Base-by-base conservation (phyloP, 2,888 invertebrate species). In the Adelphocoris suturalis region DNA sequence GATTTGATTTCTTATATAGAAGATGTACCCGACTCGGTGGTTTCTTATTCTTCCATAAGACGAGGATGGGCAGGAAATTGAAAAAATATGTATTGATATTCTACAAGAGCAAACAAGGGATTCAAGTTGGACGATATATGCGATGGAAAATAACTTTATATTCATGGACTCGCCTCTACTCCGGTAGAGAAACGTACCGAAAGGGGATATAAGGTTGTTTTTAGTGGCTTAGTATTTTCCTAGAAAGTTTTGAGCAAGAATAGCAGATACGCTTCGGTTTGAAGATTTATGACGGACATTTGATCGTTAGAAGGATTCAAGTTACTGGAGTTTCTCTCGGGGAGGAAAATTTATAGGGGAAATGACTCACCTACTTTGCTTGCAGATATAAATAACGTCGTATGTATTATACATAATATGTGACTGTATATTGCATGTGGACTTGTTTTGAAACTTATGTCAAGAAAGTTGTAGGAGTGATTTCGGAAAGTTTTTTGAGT, bases 171-270 rank as follows among this genome's bases (percentile, higher is more conserved):
- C 52, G 5, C 61, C n/a, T 61, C 61, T 3, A 9, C 16, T 61
- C 5, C n/a, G 16, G 61, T 16, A 61, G 9, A 52, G 19, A 27
- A 13, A 68, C 27, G 68, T 23, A 9, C 23, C 19, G 23, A 68
- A 68, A 23, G 27, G 23, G 23, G 27, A 23, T 68, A 68, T 68
- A 68, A 1, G 68, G 68, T 23, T 68, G 27, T 19, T 61, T n/a
- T 68, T 23, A 23, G 68, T 23, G 68, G 23, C 11, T 23, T 23
- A 23, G 68, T 61, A 27, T 68, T 68, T 68, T 68, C 68, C 23
- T 23, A 23, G 61, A 68, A 68, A 68, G 68, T 68, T 68, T 68
- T 68, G 68, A 27, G 23, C 23, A 27, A 68, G 68, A 68, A 68
- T 23, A 7, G 68, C 68, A 68, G 23, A 68, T 27, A 11, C 19